A percentile compares a stretch with the other conserved stretches of the same genome.
Conservation (phyloP, 92 coral and sea anemone species). For the Nematostella vectensis region DNA sequence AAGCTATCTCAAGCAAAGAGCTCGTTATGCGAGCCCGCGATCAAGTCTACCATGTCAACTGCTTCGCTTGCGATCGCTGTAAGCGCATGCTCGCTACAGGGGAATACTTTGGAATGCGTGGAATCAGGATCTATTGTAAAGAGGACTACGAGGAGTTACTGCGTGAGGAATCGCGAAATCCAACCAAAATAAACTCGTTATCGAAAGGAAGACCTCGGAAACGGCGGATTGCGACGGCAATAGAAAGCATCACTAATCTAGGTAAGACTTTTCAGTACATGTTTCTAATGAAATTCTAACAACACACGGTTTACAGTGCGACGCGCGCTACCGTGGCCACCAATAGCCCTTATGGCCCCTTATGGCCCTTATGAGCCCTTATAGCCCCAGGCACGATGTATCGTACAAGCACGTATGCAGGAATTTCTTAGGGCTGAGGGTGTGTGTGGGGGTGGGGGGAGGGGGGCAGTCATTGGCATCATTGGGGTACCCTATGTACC, state of each 20-base stretch:
- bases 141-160: slow-evolving; percentile 78
- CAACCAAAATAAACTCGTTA: slow-evolving; percentile 22
- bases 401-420: too few relatives aligned
- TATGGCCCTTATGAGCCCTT: too few relatives aligned
- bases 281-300: too few relatives aligned
- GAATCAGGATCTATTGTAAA: slow-evolving; percentile 73
- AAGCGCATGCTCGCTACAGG: slow-evolving; percentile 97
- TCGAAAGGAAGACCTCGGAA: slow-evolving; percentile 85
- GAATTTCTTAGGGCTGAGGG: too few relatives aligned
- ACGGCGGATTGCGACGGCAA: slow-evolving; percentile 42
- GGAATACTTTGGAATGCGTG: slow-evolving; percentile 95
- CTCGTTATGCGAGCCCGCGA: slow-evolving; percentile 99
- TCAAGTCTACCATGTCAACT: slow-evolving; percentile 88
- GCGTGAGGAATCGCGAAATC: slow-evolving; percentile 57
- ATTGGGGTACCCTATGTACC: too few relatives aligned
- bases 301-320: background rate
- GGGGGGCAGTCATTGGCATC: too few relatives aligned
- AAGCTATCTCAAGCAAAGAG: slow-evolving; percentile 81
- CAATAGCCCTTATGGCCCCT: too few relatives aligned
- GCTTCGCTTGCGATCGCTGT: slow-evolving; percentile 99
- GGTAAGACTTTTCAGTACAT: too few relatives aligned
- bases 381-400: too few relatives aligned
- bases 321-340: background rate
- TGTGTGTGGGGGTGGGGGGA: too few relatives aligned
- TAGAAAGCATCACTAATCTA: slow-evolving; percentile 52